A percentile compares a stretch with the other conserved stretches of the same genome.
Evolutionary conservation across 2,888 invertebrate genomes (phyloP).

Genomic region (Deilephila elpenor): DNA sequence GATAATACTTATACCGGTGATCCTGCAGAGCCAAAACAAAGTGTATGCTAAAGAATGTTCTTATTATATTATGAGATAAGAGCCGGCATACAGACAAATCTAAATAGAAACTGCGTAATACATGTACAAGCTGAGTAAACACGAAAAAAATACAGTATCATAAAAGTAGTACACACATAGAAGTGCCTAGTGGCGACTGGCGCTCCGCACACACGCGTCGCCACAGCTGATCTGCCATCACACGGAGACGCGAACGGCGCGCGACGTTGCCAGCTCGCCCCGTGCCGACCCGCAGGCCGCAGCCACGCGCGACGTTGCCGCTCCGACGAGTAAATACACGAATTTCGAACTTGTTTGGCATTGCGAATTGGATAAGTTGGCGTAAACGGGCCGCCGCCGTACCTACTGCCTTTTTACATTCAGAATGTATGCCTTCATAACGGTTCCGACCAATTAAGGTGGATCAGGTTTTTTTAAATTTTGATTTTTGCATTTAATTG

Average conservation of each 20-base stretch:
- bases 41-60: constrained; percentile 5
- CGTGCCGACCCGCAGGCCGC: constrained; percentile 26
- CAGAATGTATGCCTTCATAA: constrained; percentile 35
- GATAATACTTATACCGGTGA: background rate
- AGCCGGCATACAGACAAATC: constrained; percentile 10
- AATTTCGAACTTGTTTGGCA: constrained; percentile 68
- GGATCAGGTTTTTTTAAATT: constrained; percentile 42
- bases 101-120: constrained; percentile 23
- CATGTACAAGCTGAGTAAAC: constrained; percentile 13
- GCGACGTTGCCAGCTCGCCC: constrained; percentile 60
- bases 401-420: constrained; percentile 23
- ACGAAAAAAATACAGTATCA: constrained; percentile 9
- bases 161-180: constrained; percentile 27
- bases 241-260: constrained; percentile 54
- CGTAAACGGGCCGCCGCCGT: constrained; percentile 30
- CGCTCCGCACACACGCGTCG: constrained; percentile 8
- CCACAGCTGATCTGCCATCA: constrained; percentile 51
- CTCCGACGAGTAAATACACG: constrained; percentile 60
- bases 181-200: constrained; percentile 6
- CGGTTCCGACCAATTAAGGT: constrained; percentile 42
- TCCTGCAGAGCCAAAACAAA: constrained; percentile 12
- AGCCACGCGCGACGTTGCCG: constrained; percentile 57
- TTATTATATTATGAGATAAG: background rate
- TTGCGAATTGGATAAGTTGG: constrained; percentile 63
- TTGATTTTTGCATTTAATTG: constrained; percentile 42